phyloP scores from a whole-genome alignment of 2,113 vertebrate genomes.

The Mus spicilegus region DNA sequence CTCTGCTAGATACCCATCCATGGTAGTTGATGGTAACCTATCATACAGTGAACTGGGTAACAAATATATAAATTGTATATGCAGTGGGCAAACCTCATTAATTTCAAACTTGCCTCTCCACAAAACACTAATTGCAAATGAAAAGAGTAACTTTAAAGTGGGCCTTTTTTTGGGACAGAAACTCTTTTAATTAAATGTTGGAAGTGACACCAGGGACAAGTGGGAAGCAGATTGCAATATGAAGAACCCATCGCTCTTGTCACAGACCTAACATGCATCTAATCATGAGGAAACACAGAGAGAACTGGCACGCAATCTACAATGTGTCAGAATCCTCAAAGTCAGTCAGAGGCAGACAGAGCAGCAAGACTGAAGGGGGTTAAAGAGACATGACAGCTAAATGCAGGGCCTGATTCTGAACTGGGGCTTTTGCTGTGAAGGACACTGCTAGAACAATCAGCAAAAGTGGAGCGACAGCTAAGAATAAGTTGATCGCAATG shows the following conservation, averaged over 20 bases:
- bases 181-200: slow-evolving; percentile 30
- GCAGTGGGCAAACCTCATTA: background rate
- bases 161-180: background rate
- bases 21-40: background rate
- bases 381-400: background rate
- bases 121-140: slow-evolving; percentile 28
- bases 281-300: slow-evolving; percentile 25
- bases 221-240: background rate
- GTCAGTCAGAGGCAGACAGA: slow-evolving; percentile 4
- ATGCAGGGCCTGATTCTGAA: background rate
- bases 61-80: slow-evolving; percentile 3
- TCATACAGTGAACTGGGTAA: slow-evolving; percentile 9
- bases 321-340: slow-evolving; percentile 13
- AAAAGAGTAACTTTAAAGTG: background rate
- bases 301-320: slow-evolving; percentile 28
- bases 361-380: background rate
- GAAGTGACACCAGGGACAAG: slow-evolving; percentile 8
- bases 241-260: background rate
- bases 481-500: background rate
- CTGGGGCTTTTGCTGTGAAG: background rate
- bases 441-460: background rate
- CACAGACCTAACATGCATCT: background rate
- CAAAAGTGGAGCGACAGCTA: background rate
- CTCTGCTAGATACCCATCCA: background rate
- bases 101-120: background rate